Evolutionary conservation across 2,888 invertebrate genomes (phyloP), one percentile per base, ranked within the genome.

Genomic region (Coelopa pilipes): DNA sequence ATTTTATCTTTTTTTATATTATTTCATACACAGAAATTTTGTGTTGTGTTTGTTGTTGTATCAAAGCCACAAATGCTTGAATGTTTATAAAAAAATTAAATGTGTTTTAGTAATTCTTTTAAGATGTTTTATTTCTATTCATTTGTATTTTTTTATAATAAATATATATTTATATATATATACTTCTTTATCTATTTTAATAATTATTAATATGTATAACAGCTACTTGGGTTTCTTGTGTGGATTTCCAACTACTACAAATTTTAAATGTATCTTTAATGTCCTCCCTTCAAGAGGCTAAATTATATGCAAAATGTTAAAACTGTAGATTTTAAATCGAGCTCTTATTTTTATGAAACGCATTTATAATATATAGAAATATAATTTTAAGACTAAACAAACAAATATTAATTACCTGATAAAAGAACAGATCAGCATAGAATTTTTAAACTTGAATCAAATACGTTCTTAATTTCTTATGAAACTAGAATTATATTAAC

Each of bases 81-180:
- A 34, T 67, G 68, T 55, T 34, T 45, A 45, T 68, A 68, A 68
- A 68, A 68, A 68, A 57, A 55, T 34, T 68, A n/a, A 68, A 50
- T 21, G 68, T 55, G 55, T 55, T 34, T 62, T 46, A 10, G 45
- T 47, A 13, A 21, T 21, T 21, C 24, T 59, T 59, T 59, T n/a
- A 15, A 11, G 24, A 24, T 59, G 24, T 57, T 57, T 57, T 19
- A 21, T 59, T 21, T 21, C 57, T 59, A 59, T 59, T 17, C 45
- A 68, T 34, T 68, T 68, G 45, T 66, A 49, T 21, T 67, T 67
- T 24, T 7, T 67, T 45, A 53, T 67, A 68, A 68, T 68, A 68
- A 68, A 68, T 68, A 68, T 53, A 67, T 50, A 55, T 46, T 13
- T 63, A 50, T 67, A 68, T 68, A 53, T 55, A 17, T 34, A 34